These are phyloP conservation scores for Lycophotia porphyrea DNA, from an alignment of 2,888 invertebrate species.

Conservation along the genomic window DNA sequence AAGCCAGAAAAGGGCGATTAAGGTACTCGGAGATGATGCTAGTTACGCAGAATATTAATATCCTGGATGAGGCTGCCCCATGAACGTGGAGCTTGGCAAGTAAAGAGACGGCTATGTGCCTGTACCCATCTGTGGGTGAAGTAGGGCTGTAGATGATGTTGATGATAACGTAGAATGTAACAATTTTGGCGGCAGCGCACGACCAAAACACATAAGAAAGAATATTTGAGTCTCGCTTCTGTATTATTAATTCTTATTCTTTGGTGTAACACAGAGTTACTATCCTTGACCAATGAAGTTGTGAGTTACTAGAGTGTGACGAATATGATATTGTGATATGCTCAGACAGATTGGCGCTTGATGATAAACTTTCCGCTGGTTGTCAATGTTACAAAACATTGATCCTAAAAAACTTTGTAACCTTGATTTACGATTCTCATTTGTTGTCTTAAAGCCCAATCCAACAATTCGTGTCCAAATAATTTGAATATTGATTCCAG, in stretches of 20 bases:
- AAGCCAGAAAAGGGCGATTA: background rate
- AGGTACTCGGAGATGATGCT: background rate
- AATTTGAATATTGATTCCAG: too few relatives aligned
- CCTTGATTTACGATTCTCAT: too few relatives aligned
- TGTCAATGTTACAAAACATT: background rate
- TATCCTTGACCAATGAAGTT: constrained; percentile 20
- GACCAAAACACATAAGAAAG: background rate
- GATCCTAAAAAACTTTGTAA: background rate
- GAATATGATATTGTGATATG: constrained; percentile 8
- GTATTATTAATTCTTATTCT: constrained; percentile 4
- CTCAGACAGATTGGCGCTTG: constrained; percentile 28
- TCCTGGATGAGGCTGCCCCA: too few relatives aligned
- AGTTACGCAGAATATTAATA: too few relatives aligned
- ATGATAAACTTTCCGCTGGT: background rate
- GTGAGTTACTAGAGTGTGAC: constrained; percentile 42
- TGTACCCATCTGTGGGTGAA: too few relatives aligned
- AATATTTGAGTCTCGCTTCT: constrained; percentile 3
- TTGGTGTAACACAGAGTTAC: constrained; percentile 2
- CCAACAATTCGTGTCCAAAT: too few relatives aligned
- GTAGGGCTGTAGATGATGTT: too few relatives aligned
- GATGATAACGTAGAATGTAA: background rate
- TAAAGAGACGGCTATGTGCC: too few relatives aligned
- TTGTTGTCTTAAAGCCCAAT: too few relatives aligned
- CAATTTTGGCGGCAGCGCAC: background rate
- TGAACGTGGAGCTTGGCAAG: too few relatives aligned